phyloP scores from a whole-genome alignment of 2,113 vertebrate species.

The Muntiacus reevesi region DNA sequence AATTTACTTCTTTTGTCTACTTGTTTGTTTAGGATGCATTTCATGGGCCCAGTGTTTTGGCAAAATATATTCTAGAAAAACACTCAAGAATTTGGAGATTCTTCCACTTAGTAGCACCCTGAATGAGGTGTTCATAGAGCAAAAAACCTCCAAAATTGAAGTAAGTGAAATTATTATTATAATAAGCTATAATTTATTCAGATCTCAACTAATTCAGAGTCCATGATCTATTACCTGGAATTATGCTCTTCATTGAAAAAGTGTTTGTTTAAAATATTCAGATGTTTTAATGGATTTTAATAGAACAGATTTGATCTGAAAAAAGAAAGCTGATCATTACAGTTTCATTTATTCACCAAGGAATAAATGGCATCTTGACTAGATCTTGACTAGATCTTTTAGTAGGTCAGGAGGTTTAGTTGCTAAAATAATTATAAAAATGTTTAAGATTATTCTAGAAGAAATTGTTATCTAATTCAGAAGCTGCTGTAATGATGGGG shows the following conservation, averaged over 20 bases:
- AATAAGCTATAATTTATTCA: background rate
- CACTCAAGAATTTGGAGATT: background rate
- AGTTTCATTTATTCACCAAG: background rate
- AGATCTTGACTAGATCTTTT: background rate
- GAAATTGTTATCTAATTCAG: background rate
- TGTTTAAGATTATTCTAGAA: background rate
- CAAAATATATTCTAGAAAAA: background rate
- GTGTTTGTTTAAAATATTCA: background rate
- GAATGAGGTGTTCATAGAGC: background rate
- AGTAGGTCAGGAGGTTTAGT: background rate
- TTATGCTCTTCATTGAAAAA: background rate
- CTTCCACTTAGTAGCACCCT: background rate
- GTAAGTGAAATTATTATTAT: background rate
- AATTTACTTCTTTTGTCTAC: background rate
- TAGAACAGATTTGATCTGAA: background rate
- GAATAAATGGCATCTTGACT: background rate
- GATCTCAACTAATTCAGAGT: background rate
- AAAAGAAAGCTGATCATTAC: background rate
- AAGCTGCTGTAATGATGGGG: background rate
- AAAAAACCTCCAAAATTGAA: background rate
- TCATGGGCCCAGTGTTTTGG: background rate
- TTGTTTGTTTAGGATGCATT: background rate
- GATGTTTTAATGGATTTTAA: background rate
- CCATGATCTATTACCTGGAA: background rate
- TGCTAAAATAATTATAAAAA: background rate